Evolutionary conservation across 37 sponge, comb jelly and placozoan genomes (phyloP).

Genomic region (Axinella damicornis): DNA sequence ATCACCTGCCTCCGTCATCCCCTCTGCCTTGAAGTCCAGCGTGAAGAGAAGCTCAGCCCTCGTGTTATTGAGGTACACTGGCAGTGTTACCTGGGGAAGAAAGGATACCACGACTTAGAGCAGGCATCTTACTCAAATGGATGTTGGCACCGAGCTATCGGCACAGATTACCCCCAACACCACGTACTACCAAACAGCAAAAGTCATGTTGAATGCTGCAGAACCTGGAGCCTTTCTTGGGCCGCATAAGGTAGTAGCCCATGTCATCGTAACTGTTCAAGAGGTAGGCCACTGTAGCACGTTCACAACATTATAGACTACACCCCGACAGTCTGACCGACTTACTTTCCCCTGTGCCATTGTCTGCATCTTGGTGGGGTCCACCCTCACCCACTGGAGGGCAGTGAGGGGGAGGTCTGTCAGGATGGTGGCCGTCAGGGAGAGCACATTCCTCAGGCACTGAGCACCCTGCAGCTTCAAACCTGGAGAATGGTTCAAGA

Average conservation of each 20-base stretch:
- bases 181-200: no score
- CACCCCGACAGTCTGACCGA: no score
- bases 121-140: no score
- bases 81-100: conserved; percentile 76
- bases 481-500: no score
- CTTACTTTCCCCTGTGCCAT: conserved; percentile 57
- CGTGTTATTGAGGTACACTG: conserved; percentile 85
- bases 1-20: conserved; percentile 32
- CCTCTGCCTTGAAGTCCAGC: conserved; percentile 76
- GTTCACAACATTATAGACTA: no score
- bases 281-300: no score
- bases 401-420: conserved; percentile 63
- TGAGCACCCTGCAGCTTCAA: conserved; percentile 59
- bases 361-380: conserved; percentile 51
- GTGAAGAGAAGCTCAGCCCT: conserved; percentile 90
- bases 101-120: no score
- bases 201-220: no score
- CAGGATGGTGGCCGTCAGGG: conserved; percentile 59
- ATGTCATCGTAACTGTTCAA: background rate
- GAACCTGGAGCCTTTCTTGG: no score
- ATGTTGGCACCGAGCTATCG: no score
- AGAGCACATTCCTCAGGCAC: conserved; percentile 54
- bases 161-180: no score
- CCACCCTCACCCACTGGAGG: conserved; percentile 69
- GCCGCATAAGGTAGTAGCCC: no score